These are phyloP conservation scores for Nomada flava DNA, from an alignment of 2,888 invertebrate species.

Conservation along the genomic window DNA sequence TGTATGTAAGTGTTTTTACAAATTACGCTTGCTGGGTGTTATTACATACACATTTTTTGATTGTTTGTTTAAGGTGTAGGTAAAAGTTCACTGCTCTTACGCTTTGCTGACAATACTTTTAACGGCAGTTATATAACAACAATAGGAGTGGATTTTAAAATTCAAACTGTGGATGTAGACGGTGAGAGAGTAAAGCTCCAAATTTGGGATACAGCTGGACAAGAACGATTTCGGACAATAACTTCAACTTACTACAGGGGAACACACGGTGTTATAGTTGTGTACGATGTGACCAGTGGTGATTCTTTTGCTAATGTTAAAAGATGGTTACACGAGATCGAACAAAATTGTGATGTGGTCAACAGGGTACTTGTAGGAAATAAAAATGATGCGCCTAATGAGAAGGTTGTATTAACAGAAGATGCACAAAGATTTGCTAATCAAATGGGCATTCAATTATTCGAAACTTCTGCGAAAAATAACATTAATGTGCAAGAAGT, in stretches of 20 bases:
- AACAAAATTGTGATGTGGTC: slow-evolving; percentile 99
- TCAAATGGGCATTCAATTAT: slow-evolving; percentile 98
- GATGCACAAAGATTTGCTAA: slow-evolving; percentile 99
- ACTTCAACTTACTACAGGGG: slow-evolving; percentile 99
- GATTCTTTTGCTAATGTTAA: slow-evolving; percentile 99
- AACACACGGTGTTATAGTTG: slow-evolving; percentile 99
- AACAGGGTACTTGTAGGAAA: slow-evolving; percentile 99
- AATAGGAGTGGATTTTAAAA: slow-evolving; percentile 99
- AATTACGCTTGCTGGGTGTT: not conserved
- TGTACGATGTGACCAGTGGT: slow-evolving; percentile 99
- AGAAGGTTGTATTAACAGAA: slow-evolving; percentile 98
- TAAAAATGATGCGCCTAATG: slow-evolving; percentile 97
- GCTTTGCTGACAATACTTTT: slow-evolving; percentile 99
- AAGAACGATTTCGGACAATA: slow-evolving; percentile 98
- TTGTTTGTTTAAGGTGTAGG: slow-evolving; percentile 92
- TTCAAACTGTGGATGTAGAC: slow-evolving; percentile 96
- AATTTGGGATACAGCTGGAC: slow-evolving; percentile 99
- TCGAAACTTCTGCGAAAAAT: slow-evolving; percentile 99
- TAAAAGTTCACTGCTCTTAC: slow-evolving; percentile 97
- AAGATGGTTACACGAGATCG: slow-evolving; percentile 99
- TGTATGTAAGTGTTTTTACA: not conserved
- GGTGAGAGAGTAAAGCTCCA: slow-evolving; percentile 96
- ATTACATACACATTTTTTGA: slow-evolving; percentile 69
- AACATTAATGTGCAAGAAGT: slow-evolving; percentile 99
- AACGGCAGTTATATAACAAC: slow-evolving; percentile 99